Percentiles rank a stretch among this genome's conserved stretches.
These are phyloP conservation scores for Linhomoeus sp. DNA, from an alignment of 2,888 invertebrate species.

Conservation along the genomic window DNA sequence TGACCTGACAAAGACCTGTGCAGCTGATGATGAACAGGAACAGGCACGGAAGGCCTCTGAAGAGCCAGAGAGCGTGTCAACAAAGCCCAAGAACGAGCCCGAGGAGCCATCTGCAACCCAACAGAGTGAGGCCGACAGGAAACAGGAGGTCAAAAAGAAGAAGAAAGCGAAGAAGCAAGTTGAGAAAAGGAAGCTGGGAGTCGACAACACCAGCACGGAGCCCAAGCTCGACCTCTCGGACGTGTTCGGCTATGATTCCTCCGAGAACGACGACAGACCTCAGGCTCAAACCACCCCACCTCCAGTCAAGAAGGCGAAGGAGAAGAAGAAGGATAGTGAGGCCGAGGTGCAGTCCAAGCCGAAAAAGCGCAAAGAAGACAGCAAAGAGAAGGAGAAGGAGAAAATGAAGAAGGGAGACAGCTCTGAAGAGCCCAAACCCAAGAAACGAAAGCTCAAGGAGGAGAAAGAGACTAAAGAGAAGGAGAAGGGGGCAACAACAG, in stretches of 20 bases:
- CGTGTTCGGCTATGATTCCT: neutral
- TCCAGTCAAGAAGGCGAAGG: neutral
- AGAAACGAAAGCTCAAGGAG: slow-evolving; percentile 14
- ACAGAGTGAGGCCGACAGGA: neutral
- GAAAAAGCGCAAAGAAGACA: neutral
- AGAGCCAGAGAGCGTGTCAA: neutral
- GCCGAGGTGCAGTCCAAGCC: neutral
- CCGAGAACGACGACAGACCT: neutral
- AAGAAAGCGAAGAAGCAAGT: neutral
- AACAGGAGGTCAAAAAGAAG: neutral
- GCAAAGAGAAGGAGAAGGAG: neutral
- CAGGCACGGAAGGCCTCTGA: neutral
- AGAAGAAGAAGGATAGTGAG: neutral
- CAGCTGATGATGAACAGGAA: no score
- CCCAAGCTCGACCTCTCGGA: neutral
- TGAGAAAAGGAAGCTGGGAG: neutral
- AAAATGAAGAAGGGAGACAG: neutral
- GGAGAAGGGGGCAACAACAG: slow-evolving; percentile 24
- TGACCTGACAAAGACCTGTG: no score
- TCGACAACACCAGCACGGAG: neutral
- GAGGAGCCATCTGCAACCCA: neutral
- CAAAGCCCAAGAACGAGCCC: neutral
- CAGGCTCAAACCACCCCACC: neutral
- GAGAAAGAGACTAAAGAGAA: slow-evolving; percentile 7
- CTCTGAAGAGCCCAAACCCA: slow-evolving; percentile 11